Evolutionary conservation across 2,113 vertebrate species (phyloP).

Genomic region (Strigops habroptila): DNA sequence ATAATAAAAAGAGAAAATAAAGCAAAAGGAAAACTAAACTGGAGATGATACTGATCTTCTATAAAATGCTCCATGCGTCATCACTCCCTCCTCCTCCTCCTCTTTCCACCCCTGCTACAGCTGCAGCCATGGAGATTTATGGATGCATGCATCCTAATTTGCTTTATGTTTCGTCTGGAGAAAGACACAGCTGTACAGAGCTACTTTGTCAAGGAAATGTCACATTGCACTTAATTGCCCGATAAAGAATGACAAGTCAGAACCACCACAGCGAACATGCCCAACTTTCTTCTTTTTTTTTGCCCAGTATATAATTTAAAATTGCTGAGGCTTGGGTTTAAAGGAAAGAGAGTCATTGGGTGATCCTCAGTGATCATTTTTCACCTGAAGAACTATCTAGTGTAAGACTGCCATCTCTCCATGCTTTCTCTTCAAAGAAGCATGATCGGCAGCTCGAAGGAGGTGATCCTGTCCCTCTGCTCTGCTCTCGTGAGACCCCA

Average conservation of each 20-base stretch:
- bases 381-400: neutral
- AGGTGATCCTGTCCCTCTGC: neutral
- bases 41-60: neutral
- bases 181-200: constrained; percentile 37
- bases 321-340: neutral
- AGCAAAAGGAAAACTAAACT: neutral
- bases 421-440: neutral
- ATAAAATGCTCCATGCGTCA: neutral
- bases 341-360: neutral
- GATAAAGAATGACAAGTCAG: constrained; percentile 44
- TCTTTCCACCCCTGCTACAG: neutral
- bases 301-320: neutral
- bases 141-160: neutral
- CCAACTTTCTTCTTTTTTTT: neutral
- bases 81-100: neutral
- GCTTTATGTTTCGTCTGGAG: constrained; percentile 35
- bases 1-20: neutral
- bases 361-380: neutral
- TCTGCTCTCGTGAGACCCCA: fast-evolving
- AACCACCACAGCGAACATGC: neutral
- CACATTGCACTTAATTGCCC: constrained; percentile 50
- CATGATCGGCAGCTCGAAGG: neutral
- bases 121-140: constrained; percentile 49
- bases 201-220: constrained; percentile 53
- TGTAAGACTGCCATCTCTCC: neutral